Percentiles rank a stretch among this genome's conserved stretches.
phyloP scores from a whole-genome alignment of 2,113 vertebrate species.

The Apodemus sylvaticus region DNA sequence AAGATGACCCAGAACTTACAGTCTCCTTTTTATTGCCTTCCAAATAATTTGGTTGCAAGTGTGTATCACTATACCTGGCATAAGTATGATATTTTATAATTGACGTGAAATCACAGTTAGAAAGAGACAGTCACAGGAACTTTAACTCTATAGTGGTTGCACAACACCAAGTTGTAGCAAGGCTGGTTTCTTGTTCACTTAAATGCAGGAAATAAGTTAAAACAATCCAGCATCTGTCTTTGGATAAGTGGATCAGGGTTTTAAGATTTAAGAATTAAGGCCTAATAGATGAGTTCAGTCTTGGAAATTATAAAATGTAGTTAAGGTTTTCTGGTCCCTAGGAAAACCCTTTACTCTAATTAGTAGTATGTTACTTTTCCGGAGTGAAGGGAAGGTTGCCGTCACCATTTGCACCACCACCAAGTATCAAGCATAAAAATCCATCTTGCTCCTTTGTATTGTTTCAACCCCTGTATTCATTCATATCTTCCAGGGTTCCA shows the following conservation, averaged over 20 bases:
- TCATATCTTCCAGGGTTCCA: not conserved
- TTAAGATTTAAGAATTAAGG: slow-evolving; percentile 35
- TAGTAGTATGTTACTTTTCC: slow-evolving; percentile 38
- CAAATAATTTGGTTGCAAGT: not conserved
- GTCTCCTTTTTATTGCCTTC: not conserved
- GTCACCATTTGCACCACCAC: not conserved
- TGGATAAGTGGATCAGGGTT: not conserved
- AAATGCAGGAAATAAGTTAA: slow-evolving; percentile 5
- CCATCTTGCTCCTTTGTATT: not conserved
- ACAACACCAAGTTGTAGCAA: not conserved
- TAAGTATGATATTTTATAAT: not conserved
- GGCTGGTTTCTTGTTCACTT: slow-evolving; percentile 17
- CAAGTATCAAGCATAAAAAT: slow-evolving; percentile 33
- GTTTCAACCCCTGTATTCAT: not conserved
- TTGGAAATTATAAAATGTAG: not conserved
- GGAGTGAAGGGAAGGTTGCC: not conserved
- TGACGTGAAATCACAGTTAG: slow-evolving; percentile 31
- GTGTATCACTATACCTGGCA: not conserved
- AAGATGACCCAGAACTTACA: not conserved
- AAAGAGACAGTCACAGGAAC: not conserved
- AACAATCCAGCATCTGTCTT: not conserved
- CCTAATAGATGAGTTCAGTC: not conserved
- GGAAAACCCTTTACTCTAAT: slow-evolving; percentile 32
- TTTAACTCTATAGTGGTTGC: slow-evolving; percentile 11
- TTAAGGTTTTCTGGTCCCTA: slow-evolving; percentile 37